These are phyloP conservation scores for Eueremaeus valkanovi DNA, from an alignment of 2,888 invertebrate genomes.

Conservation along the genomic window DNA sequence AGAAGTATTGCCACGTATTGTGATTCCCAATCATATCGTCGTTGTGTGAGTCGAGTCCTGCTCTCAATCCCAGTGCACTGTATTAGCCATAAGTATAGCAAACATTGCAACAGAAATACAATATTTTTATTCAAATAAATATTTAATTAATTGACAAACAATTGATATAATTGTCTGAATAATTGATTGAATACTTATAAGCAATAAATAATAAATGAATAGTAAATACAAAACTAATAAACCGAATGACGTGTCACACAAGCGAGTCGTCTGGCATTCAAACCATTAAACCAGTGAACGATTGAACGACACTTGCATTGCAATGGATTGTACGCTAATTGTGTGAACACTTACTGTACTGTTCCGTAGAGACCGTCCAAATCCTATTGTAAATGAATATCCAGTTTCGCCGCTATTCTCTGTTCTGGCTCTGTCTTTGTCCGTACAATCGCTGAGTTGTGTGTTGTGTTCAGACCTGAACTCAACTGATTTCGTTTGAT, in stretches of 20 bases:
- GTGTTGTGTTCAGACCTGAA: no score
- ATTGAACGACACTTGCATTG: no score
- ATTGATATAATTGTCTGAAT: not conserved
- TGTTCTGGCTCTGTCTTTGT: no score
- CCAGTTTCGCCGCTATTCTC: not conserved
- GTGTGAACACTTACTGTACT: slow-evolving; percentile 16
- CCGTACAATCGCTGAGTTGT: no score
- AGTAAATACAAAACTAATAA: not conserved
- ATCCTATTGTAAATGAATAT: not conserved
- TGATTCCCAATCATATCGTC: not conserved
- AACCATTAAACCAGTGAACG: not conserved
- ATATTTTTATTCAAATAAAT: not conserved
- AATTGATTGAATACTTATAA: not conserved
- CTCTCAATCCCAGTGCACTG: no score
- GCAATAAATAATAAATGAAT: not conserved
- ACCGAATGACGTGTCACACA: slow-evolving; percentile 16
- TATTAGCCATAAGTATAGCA: no score
- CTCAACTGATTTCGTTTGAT: not conserved
- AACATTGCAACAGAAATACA: no score
- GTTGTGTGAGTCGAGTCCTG: no score
- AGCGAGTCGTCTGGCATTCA: not conserved
- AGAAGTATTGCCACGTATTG: slow-evolving; percentile 8
- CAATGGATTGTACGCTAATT: not conserved
- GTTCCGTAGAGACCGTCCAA: slow-evolving; percentile 2
- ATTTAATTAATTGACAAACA: not conserved